Conservation (phyloP, 2,113 vertebrate genomes). For the Ploceus nigricollis region DNA sequence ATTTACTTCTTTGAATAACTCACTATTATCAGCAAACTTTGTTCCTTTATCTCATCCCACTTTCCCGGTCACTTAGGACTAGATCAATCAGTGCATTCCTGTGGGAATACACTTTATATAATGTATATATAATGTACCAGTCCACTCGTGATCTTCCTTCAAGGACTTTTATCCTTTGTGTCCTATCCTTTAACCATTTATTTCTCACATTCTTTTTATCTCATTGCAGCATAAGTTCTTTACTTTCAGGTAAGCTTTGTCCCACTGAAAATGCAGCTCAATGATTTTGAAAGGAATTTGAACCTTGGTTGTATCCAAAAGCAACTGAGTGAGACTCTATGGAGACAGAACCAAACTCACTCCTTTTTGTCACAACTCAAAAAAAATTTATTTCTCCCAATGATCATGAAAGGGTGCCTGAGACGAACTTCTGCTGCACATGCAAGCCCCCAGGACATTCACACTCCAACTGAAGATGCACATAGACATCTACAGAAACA, state of each 20-base stretch:
- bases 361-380: not conserved
- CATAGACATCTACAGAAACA: not conserved
- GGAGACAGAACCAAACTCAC: not conserved
- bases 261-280: not conserved
- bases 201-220: not conserved
- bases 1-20: not conserved
- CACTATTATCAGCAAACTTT: not conserved
- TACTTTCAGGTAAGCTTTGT: not conserved
- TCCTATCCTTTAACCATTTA: not conserved
- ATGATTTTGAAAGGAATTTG: not conserved
- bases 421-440: not conserved
- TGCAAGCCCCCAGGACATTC: not conserved
- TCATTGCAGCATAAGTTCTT: not conserved
- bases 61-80: not conserved
- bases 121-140: too few relatives aligned
- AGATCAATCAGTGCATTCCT: not conserved
- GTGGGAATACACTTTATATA: not conserved
- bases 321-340: not conserved
- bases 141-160: not conserved
- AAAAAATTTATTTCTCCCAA: not conserved
- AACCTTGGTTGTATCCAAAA: not conserved
- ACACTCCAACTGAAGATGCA: not conserved
- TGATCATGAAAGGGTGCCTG: not conserved
- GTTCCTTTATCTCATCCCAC: not conserved
- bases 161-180: not conserved